These are phyloP conservation scores for Oryzias woworae DNA, from an alignment of 2,113 vertebrate genomes.

Conservation along the genomic window DNA sequence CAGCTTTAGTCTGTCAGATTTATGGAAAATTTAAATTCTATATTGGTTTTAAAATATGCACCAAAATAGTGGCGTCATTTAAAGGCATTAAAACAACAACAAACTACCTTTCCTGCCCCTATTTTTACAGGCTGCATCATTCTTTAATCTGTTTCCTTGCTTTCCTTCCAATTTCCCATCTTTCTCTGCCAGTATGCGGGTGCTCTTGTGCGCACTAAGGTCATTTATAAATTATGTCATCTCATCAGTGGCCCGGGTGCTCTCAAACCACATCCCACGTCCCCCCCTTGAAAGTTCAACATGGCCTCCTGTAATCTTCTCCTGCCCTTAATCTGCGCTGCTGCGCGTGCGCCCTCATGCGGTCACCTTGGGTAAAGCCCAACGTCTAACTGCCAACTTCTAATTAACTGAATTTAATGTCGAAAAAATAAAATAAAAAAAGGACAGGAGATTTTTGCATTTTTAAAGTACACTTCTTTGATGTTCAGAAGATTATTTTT, in stretches of 20 bases:
- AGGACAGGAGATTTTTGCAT: too few relatives aligned
- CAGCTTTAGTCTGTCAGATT: too few relatives aligned
- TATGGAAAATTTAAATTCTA: too few relatives aligned
- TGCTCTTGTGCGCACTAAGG: constrained; percentile 54
- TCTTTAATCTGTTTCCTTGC: constrained; percentile 1
- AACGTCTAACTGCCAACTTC: too few relatives aligned
- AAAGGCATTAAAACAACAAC: too few relatives aligned
- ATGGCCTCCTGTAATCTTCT: constrained; percentile 72
- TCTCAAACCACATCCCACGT: constrained; percentile 36
- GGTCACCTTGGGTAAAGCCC: constrained; percentile 19
- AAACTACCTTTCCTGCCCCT: too few relatives aligned
- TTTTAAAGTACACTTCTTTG: too few relatives aligned
- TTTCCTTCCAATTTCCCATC: neutral
- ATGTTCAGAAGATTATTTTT: too few relatives aligned
- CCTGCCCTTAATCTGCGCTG: constrained; percentile 29
- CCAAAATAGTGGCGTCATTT: too few relatives aligned
- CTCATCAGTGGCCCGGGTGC: constrained; percentile 52
- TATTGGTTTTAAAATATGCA: too few relatives aligned
- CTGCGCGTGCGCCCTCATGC: constrained; percentile 54
- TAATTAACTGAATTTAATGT: too few relatives aligned
- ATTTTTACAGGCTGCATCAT: neutral
- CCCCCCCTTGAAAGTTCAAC: constrained; percentile 66
- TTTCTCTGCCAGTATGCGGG: constrained; percentile 36
- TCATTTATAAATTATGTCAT: constrained; percentile 65
- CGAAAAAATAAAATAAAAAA: too few relatives aligned